These are phyloP conservation scores for Microctenopoma stevenorrisi DNA, from an alignment of 2,797 vertebrate species.

Conservation along the genomic window DNA sequence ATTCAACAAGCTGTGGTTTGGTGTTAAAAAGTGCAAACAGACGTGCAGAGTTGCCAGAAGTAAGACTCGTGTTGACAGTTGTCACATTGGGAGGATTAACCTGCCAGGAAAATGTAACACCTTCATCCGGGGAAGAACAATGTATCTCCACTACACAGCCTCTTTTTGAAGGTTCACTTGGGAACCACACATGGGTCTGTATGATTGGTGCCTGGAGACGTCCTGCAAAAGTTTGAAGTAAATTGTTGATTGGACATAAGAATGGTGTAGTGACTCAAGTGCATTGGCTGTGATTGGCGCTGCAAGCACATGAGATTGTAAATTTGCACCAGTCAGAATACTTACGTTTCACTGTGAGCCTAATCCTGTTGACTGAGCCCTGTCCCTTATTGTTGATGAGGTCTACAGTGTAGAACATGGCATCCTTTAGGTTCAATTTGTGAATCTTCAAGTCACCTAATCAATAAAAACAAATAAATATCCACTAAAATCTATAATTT, in stretches of 20 bases:
- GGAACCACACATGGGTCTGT: accelerated
- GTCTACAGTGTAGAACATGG: conserved; percentile 35
- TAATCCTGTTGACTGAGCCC: accelerated
- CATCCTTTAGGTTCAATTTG: neutral
- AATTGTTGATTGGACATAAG: neutral
- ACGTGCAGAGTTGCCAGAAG: accelerated
- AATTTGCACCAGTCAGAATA: neutral
- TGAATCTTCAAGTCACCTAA: conserved; percentile 65
- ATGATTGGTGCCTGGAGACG: conserved; percentile 30
- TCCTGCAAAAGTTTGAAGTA: conserved; percentile 37
- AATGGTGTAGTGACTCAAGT: neutral
- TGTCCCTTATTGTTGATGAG: accelerated
- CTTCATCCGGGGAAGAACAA: conserved; percentile 3
- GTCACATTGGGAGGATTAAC: accelerated
- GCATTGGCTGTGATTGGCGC: no score
- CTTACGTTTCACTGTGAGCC: conserved; percentile 58
- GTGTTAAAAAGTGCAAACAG: neutral
- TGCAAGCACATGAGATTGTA: no score
- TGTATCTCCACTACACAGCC: conserved; percentile 8
- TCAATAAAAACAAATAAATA: neutral
- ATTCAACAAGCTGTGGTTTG: accelerated
- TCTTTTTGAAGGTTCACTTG: accelerated
- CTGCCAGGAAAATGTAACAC: conserved; percentile 33
- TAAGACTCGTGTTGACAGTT: accelerated
- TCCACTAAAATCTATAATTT: neutral